These are phyloP conservation scores for Fukomys damarensis DNA, from an alignment of 2,113 vertebrate genomes.

Conservation along the genomic window DNA sequence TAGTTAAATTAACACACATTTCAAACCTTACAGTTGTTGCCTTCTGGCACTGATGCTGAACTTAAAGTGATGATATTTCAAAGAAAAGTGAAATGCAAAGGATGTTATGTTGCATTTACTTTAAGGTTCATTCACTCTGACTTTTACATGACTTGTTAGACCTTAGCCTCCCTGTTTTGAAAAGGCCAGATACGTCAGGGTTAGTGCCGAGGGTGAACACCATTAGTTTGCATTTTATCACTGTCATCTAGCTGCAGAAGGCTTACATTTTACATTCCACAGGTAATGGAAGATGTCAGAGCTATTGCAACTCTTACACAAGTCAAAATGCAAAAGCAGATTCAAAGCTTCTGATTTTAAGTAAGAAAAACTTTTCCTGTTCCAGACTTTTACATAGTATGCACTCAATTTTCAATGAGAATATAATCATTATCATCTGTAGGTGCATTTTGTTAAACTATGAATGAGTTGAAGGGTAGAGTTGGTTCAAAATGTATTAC, in stretches of 20 bases:
- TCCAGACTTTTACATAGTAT: background rate
- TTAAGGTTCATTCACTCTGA: slow-evolving; percentile 78
- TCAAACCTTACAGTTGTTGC: slow-evolving; percentile 60
- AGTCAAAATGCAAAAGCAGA: slow-evolving; percentile 32
- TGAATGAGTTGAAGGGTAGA: background rate
- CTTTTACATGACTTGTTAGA: slow-evolving; percentile 80
- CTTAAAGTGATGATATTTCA: slow-evolving; percentile 76
- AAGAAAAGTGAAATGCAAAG: slow-evolving; percentile 74
- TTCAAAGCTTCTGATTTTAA: background rate
- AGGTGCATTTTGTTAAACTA: background rate
- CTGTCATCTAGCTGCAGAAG: slow-evolving; percentile 52
- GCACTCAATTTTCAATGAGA: background rate
- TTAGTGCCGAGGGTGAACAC: slow-evolving; percentile 49
- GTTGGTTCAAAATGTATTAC: background rate
- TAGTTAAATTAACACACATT: slow-evolving; percentile 57
- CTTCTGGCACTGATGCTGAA: slow-evolving; percentile 57
- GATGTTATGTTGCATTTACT: slow-evolving; percentile 69
- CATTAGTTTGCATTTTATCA: slow-evolving; percentile 70
- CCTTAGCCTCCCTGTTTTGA: slow-evolving; percentile 78
- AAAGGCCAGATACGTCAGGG: slow-evolving; percentile 77
- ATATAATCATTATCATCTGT: background rate
- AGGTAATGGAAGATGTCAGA: slow-evolving; percentile 58
- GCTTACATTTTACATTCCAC: slow-evolving; percentile 47
- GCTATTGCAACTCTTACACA: background rate
- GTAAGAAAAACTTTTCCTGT: background rate